Percentiles rank a stretch among this genome's conserved stretches.
phyloP scores from a whole-genome alignment of 2,888 invertebrate genomes.

The Eudemis profundana region DNA sequence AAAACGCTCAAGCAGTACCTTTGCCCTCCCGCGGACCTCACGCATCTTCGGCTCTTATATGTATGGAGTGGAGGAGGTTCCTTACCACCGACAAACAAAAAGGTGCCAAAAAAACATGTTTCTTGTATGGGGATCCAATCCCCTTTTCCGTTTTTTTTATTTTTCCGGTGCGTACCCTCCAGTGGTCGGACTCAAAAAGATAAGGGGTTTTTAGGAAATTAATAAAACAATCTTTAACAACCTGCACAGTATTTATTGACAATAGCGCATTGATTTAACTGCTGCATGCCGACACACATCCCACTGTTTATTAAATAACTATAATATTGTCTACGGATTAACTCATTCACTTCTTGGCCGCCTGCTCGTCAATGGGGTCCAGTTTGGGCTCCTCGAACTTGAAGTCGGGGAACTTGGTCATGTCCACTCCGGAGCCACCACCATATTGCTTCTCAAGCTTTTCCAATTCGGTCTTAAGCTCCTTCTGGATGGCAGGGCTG shows the following conservation, averaged over 20 bases:
- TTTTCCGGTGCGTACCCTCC: too few species aligned
- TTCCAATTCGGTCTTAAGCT: conserved; percentile 91
- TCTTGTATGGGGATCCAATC: too few species aligned
- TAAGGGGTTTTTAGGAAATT: neutral
- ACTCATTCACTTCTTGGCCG: conserved; percentile 65
- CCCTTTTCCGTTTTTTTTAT: too few species aligned
- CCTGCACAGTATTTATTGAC: conserved; percentile 34
- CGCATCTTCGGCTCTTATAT: too few species aligned
- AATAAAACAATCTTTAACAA: neutral
- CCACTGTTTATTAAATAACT: conserved; percentile 41
- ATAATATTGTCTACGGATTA: conserved; percentile 40
- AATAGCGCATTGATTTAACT: conserved; percentile 33
- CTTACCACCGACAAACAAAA: too few species aligned
- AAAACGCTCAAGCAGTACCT: too few species aligned
- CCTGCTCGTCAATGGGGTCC: conserved; percentile 86
- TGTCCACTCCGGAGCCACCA: conserved; percentile 91
- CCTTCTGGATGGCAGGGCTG: conserved; percentile 90
- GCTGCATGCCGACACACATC: conserved; percentile 17
- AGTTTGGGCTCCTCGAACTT: conserved; percentile 91
- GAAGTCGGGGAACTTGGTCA: conserved; percentile 95
- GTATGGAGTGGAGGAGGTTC: too few species aligned
- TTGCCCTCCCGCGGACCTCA: too few species aligned
- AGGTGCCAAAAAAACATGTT: too few species aligned
- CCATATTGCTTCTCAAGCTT: conserved; percentile 92
- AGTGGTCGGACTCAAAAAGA: too few species aligned